A percentile compares a stretch with the other conserved stretches of the same genome.
Conservation (phyloP, 1,140 invertebrate genomes). For the Anastatus disparis region DNA sequence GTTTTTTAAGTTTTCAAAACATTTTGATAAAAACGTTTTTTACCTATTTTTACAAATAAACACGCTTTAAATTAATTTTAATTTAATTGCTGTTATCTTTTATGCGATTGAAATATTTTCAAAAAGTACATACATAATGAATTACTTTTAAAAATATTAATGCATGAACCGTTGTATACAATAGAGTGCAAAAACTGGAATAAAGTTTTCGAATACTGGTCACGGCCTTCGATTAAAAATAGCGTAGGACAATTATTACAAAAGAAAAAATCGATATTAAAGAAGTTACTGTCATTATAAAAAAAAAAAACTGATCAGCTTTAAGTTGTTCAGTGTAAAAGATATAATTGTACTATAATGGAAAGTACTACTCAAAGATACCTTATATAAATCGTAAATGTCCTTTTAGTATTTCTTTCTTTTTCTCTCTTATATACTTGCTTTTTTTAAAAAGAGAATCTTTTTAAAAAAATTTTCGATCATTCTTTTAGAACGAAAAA, state of each 20-base stretch:
- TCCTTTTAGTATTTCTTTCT: constrained; percentile 28
- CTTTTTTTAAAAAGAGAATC: not conserved
- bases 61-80: too few relatives aligned
- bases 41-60: too few relatives aligned
- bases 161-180: not conserved
- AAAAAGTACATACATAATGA: not conserved
- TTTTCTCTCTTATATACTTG: constrained; percentile 22
- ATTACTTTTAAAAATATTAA: not conserved
- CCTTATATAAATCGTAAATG: not conserved
- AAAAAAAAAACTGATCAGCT: not conserved
- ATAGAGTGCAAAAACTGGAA: not conserved
- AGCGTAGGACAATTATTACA: not conserved
- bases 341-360: not conserved
- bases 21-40: too few relatives aligned
- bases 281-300: not conserved
- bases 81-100: too few relatives aligned
- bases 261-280: constrained; percentile 3
- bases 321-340: not conserved
- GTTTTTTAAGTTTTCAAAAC: too few relatives aligned
- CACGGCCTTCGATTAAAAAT: not conserved
- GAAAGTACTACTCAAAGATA: constrained; percentile 1
- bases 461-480: too few relatives aligned
- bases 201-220: not conserved
- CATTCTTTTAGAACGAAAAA: too few relatives aligned
- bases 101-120: too few relatives aligned